Evolutionary conservation across 2,888 invertebrate species (phyloP), one percentile per base, ranked within the genome.

Genomic region (Druceiella hillmani): DNA sequence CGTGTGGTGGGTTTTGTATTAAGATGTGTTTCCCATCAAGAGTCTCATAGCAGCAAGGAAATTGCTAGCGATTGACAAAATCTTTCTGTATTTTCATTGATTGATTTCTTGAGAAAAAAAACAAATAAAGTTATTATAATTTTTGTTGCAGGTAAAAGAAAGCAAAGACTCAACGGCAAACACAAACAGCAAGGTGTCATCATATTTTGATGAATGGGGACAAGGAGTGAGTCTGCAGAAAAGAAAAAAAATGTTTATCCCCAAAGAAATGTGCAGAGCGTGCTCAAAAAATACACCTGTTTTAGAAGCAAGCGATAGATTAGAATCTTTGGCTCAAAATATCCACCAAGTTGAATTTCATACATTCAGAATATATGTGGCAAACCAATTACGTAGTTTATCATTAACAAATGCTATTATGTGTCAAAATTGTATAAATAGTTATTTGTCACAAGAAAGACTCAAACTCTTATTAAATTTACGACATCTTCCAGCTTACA

Each of bases 1-100:
- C 45, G 29, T 48, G 41, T 32, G 43, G 44, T 28, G 55, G 52
- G 38, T 40, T 33, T 47, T 48, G 37, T n/a, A 54, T 55, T 37
- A 49, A 40, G 7, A 55, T 48, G 47, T 54, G 55, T 49, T 55
- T 55, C 36, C 53, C 53, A 43, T 55, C 53, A 40, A 55, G 50
- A 40, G 53, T 49, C 32, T 52, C 54, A 40, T 43, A 49, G 40
- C 52, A 50, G 43, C 39, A 44, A 46, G 51, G 52, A 48, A 55
- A 55, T 46, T 54, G 48, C 53, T 53, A 54, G 46, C 47, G 45
- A 40, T 47, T 46, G 40, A 46, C n/a, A 53, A 53, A 54, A 38
- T 46, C 48, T 17, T 50, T 47, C 33, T 48, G 47, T 44, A 53
- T 50, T 41, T 48, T 47, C 38, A 27, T 47, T 51, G 50, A 53